These are phyloP conservation scores for Cochlearius cochlearius DNA, from an alignment of 2,113 vertebrate species.

Conservation along the genomic window DNA sequence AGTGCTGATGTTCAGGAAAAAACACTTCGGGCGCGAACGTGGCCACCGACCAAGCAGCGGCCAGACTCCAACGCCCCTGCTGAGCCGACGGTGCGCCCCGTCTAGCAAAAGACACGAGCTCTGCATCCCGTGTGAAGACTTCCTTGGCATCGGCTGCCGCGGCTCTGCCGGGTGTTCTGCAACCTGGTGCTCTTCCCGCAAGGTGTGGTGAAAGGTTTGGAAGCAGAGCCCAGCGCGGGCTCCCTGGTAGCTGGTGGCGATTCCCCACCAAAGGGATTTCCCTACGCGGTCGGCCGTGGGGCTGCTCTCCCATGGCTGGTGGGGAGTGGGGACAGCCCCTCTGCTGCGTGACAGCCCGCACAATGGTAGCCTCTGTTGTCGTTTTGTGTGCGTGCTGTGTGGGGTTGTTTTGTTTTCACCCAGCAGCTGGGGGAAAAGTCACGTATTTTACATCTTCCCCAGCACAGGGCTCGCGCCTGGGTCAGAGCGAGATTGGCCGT, in stretches of 20 bases:
- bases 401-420: background rate
- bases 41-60: background rate
- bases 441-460: background rate
- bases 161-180: background rate
- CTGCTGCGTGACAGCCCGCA: background rate
- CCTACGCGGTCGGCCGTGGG: background rate
- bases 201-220: background rate
- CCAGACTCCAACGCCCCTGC: background rate
- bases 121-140: background rate
- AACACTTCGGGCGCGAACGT: fast-evolving
- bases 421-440: background rate
- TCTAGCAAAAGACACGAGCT: background rate
- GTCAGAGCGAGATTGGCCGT: fast-evolving
- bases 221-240: fast-evolving
- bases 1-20: background rate
- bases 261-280: background rate
- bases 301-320: background rate
- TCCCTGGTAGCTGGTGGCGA: background rate
- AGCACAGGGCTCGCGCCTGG: background rate
- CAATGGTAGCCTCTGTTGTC: slow-evolving; percentile 7
- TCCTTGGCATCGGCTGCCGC: background rate
- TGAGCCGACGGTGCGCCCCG: fast-evolving
- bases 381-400: background rate
- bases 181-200: background rate
- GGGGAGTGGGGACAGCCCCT: background rate